A percentile compares a stretch with the other conserved stretches of the same genome.
Evolutionary conservation across 2,797 vertebrate genomes (phyloP).

Genomic region (Echiichthys vipera): DNA sequence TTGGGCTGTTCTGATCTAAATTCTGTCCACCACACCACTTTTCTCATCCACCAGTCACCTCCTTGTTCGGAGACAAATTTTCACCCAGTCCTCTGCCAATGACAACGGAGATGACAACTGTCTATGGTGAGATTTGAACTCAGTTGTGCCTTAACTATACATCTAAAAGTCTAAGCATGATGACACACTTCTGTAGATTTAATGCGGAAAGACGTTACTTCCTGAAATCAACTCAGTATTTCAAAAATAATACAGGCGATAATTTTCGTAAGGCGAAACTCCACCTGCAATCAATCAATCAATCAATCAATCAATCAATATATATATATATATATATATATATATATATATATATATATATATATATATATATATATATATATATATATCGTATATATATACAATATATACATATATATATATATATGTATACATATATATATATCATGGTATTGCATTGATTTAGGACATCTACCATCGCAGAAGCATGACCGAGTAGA

Average conservation of each 20-base stretch:
- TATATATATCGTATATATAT: too few relatives aligned
- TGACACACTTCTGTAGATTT: not conserved
- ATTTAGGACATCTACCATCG: not conserved
- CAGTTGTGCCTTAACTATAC: not conserved
- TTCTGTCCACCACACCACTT: not conserved
- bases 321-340: too few relatives aligned
- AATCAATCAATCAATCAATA: too few relatives aligned
- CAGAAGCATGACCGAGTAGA: not conserved
- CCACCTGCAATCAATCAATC: not conserved
- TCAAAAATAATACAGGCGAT: not conserved
- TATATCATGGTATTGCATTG: not conserved
- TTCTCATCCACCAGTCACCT: not conserved
- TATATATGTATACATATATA: too few relatives aligned
- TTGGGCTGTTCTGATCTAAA: slow-evolving; percentile 5
- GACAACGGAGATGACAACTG: fast-evolving
- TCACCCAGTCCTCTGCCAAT: fast-evolving
- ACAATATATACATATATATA: too few relatives aligned
- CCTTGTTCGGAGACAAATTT: fast-evolving
- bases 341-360: too few relatives aligned
- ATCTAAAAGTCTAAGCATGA: not conserved
- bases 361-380: too few relatives aligned
- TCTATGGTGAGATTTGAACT: slow-evolving; percentile 35
- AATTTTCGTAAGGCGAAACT: not conserved
- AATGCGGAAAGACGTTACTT: not conserved
- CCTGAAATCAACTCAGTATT: not conserved